Conservation (phyloP, 2,888 invertebrate species). For the Vanessa cardui region DNA sequence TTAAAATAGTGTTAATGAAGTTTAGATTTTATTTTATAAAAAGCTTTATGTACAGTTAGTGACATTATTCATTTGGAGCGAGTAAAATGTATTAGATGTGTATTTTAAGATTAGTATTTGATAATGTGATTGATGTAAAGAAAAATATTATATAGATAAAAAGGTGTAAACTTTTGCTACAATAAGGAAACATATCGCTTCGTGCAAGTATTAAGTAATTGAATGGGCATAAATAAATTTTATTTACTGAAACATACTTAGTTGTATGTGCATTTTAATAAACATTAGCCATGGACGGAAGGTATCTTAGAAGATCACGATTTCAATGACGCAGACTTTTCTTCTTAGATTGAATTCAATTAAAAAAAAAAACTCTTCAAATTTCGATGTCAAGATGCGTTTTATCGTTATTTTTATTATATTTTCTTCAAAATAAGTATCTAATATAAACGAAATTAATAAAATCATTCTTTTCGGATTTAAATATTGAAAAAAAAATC, state of each 20-base stretch:
- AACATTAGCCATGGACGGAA: slow-evolving; percentile 17
- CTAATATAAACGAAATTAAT: background rate
- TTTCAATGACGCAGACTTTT: background rate
- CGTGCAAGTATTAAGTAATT: slow-evolving; percentile 64
- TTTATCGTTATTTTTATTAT: background rate
- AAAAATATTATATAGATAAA: slow-evolving; percentile 58
- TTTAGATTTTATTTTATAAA: slow-evolving; percentile 78
- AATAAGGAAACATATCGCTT: slow-evolving; percentile 82
- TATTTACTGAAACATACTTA: slow-evolving; percentile 54
- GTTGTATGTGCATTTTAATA: slow-evolving; percentile 26
- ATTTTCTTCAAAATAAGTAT: background rate
- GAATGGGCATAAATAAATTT: slow-evolving; percentile 51
- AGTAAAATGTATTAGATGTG: slow-evolving; percentile 71
- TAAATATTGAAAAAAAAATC: slow-evolving; percentile 10
- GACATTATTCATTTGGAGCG: slow-evolving; percentile 69
- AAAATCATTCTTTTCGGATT: background rate
- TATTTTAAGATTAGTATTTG: slow-evolving; percentile 79
- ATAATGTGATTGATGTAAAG: slow-evolving; percentile 70
- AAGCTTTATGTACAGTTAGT: slow-evolving; percentile 80
- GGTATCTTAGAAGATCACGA: background rate
- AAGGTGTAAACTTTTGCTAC: slow-evolving; percentile 72
- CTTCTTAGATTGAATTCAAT: background rate
- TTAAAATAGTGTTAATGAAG: slow-evolving; percentile 62
- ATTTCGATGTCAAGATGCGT: background rate
- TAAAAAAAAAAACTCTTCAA: background rate